phyloP scores from a whole-genome alignment of 2,888 invertebrate genomes.

The Meiosimyza decipiens region DNA sequence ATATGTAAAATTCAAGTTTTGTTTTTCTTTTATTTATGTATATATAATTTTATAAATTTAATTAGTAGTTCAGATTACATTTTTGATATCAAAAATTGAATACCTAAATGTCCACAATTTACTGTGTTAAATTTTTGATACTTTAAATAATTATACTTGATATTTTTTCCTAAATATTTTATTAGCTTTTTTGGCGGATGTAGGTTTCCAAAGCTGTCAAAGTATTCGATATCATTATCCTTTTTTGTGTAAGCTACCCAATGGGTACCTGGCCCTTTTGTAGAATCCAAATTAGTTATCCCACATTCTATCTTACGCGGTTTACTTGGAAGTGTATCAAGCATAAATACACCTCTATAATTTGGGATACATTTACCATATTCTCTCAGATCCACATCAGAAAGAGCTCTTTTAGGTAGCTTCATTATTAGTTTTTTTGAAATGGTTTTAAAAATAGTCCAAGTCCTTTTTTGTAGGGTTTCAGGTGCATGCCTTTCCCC shows the following conservation, averaged over 20 bases:
- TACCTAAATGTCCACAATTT: slow-evolving; percentile 37
- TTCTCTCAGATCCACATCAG: slow-evolving; percentile 51
- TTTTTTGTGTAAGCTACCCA: slow-evolving; percentile 60
- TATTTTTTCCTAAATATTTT: slow-evolving; percentile 47
- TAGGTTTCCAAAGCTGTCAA: slow-evolving; percentile 61
- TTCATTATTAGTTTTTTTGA: slow-evolving; percentile 51
- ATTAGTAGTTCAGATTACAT: slow-evolving; percentile 10
- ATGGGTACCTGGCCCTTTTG: slow-evolving; percentile 53
- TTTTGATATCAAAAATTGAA: slow-evolving; percentile 35
- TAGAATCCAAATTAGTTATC: slow-evolving; percentile 49
- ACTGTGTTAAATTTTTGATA: slow-evolving; percentile 49
- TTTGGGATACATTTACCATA: neutral
- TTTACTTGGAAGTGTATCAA: slow-evolving; percentile 36
- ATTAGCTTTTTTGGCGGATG: slow-evolving; percentile 53
- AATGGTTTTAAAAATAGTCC: slow-evolving; percentile 34
- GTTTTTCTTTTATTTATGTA: no score
- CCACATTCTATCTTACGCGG: slow-evolving; percentile 33
- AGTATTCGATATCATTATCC: slow-evolving; percentile 53
- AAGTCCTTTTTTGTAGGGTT: slow-evolving; percentile 46
- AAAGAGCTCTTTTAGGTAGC: slow-evolving; percentile 46
- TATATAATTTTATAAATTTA: no score
- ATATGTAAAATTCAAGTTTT: no score
- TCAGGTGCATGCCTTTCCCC: slow-evolving; percentile 54
- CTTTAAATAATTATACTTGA: slow-evolving; percentile 51
- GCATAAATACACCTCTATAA: slow-evolving; percentile 55